Base-by-base conservation (phyloP, 1,140 invertebrate species). In the Thaumetopoea pityocampa region DNA sequence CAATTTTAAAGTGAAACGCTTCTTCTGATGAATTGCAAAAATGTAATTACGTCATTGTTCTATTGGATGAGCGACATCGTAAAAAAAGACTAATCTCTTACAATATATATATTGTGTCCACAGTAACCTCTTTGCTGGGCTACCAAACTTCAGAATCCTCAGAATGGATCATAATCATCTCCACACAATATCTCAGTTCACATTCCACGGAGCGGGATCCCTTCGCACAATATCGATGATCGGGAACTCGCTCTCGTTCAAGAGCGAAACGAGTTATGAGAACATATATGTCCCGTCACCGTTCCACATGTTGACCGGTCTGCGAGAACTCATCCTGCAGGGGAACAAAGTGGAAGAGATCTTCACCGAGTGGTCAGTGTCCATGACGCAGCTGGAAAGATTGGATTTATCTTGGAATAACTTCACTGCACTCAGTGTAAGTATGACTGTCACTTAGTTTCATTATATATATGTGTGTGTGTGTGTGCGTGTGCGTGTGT, bases 281-380 rank as follows among this genome's bases (percentile, higher is more conserved):
- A 51, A 40, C 34, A n/a, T 11, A 0, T 11, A 17, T 2, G 5
- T 33, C 3, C 15, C 29, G 6, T 56, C 58, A 1, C 32, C 49
- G 0, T 59, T 67, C 22, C 17, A 18, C 0, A 20, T 17, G 1
- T 41, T 71, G 14, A 9, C 4, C 1, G 1, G 32, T 8, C 40
- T 77, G 15, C 35, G 10, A 3, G 15, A 11, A 1, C 51, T 78
- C 6, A 37, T 51, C 16, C 42, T 78, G 4, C 30, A 23, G 4
- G 12, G 46, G 16, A 80, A 80, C 51, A 36, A 30, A 5, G 26
- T 78, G 3, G 22, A 15, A 0, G 11, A 7, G 1, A 37, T 82
- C 4, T 54, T 57, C 2, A 36, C 51, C 12, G 69, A 67, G 29
- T 68, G 59, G 59, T 18, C 40, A 3, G 9, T 18, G 7, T 14